Conservation (phyloP, 1,140 invertebrate species). For the Heterodera carotae region DNA sequence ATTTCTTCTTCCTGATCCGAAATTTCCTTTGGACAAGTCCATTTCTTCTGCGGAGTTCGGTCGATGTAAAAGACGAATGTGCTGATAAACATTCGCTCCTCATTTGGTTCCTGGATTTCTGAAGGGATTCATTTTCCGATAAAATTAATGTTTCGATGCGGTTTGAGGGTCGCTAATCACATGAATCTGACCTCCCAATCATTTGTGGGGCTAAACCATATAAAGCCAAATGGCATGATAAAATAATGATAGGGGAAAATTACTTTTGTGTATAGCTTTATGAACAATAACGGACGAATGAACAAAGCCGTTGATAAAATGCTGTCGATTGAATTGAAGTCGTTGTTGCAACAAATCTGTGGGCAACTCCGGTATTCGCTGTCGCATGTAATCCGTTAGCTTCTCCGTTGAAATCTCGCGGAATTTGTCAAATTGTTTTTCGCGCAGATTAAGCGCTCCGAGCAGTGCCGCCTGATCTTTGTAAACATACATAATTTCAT, state of each 20-base stretch:
- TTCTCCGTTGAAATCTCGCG: constrained; percentile 29
- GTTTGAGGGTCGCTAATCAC: too few species aligned
- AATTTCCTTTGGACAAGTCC: not conserved
- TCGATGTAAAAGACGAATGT: constrained; percentile 27
- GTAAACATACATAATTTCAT: not conserved
- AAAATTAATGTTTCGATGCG: too few species aligned
- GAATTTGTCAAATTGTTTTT: constrained; percentile 16
- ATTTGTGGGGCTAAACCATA: too few species aligned
- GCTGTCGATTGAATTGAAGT: constrained; percentile 19
- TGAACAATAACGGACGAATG: constrained; percentile 8
- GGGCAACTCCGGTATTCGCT: constrained; percentile 11
- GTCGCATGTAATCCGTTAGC: constrained; percentile 3
- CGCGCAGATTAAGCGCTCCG: constrained; percentile 22
- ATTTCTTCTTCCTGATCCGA: not conserved
- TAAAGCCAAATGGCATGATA: too few species aligned
- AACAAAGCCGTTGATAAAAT: constrained; percentile 20
- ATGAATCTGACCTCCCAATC: too few species aligned
- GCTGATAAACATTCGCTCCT: not conserved
- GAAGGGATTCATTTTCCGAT: not conserved
- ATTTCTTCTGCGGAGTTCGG: not conserved
- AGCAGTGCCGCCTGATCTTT: constrained; percentile 17
- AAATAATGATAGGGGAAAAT: too few species aligned
- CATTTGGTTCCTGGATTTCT: not conserved
- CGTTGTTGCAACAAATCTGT: constrained; percentile 4
- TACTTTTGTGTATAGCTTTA: constrained; percentile 4